Evolutionary conservation across 2,113 vertebrate species (phyloP).

Genomic region (Columba livia): DNA sequence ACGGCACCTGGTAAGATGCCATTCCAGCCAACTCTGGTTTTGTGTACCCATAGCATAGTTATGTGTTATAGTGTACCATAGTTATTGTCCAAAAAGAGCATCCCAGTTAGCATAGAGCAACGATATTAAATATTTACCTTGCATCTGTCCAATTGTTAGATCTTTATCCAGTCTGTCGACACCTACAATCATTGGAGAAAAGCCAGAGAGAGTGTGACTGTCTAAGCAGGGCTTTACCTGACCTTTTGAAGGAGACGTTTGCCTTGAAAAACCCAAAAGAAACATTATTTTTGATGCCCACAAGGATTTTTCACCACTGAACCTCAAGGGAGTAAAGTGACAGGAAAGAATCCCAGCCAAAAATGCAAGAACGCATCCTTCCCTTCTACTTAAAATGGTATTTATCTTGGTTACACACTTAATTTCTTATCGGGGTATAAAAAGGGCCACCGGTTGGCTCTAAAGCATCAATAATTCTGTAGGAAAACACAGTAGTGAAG

Average conservation of each 20-base stretch:
- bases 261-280: not conserved
- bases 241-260: not conserved
- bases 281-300: not conserved
- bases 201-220: not conserved
- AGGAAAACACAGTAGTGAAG: not conserved
- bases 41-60: not conserved
- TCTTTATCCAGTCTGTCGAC: conserved; percentile 98
- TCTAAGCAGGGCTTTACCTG: not conserved
- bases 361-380: not conserved
- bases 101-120: not conserved
- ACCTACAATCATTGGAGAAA: conserved; percentile 74
- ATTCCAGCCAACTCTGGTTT: rapidly evolving
- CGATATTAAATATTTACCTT: conserved; percentile 79
- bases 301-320: not conserved
- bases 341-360: not conserved
- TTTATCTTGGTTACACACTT: not conserved
- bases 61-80: no score
- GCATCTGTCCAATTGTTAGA: conserved; percentile 99
- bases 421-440: not conserved
- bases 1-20: not conserved
- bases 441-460: not conserved
- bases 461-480: not conserved
- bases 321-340: not conserved
- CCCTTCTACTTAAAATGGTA: not conserved
- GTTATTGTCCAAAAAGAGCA: not conserved